Conservation (phyloP, 2,113 vertebrate species). For the Siniperca knerii region DNA sequence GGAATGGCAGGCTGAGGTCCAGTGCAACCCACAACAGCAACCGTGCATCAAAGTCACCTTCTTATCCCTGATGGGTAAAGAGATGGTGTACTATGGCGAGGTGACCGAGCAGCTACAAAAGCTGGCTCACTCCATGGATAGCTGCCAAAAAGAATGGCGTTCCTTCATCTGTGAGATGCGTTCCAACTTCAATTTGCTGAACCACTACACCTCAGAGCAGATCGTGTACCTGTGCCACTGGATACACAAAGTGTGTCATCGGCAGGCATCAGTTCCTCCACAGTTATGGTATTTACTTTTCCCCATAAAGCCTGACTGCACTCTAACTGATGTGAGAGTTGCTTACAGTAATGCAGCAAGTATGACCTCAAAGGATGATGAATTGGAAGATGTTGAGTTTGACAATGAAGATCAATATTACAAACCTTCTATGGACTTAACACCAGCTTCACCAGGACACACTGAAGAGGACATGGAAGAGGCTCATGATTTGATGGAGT, state of each 20-base stretch:
- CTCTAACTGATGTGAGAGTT: constrained; percentile 64
- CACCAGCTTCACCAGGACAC: neutral
- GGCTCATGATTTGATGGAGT: constrained; percentile 56
- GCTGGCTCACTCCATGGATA: constrained; percentile 80
- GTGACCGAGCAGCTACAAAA: constrained; percentile 72
- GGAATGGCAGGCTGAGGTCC: constrained; percentile 74
- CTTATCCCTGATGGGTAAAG: constrained; percentile 45
- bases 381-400: neutral
- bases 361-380: neutral
- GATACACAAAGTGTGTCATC: constrained; percentile 68
- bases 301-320: constrained; percentile 77
- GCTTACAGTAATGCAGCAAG: constrained; percentile 57
- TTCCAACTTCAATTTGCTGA: constrained; percentile 76
- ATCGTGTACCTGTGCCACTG: constrained; percentile 82
- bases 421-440: neutral
- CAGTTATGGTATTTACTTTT: constrained; percentile 80
- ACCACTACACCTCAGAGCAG: constrained; percentile 84
- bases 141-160: constrained; percentile 80
- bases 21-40: constrained; percentile 61
- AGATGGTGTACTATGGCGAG: constrained; percentile 57
- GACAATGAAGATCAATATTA: constrained; percentile 16
- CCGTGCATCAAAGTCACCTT: constrained; percentile 77
- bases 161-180: constrained; percentile 76
- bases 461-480: constrained; percentile 10
- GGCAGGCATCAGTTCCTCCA: constrained; percentile 47